phyloP scores from a whole-genome alignment of 2,113 vertebrate genomes.

The Dasyurus viverrinus region DNA sequence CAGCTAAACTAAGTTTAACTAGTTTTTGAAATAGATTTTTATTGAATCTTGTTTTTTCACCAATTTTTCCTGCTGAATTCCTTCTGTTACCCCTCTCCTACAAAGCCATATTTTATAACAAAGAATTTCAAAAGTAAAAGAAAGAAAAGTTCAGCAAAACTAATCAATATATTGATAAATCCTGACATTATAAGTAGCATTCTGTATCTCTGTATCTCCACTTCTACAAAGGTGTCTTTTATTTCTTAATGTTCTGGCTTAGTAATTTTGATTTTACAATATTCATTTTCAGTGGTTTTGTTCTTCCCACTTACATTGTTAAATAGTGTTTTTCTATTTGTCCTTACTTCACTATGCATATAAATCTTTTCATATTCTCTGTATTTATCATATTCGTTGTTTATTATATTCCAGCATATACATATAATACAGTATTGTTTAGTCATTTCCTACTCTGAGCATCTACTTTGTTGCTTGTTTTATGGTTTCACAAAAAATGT shows the following conservation, averaged over 20 bases:
- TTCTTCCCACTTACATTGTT: not conserved
- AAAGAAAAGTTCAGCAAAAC: not conserved
- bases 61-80: not conserved
- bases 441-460: not conserved
- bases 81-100: not conserved
- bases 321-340: not conserved
- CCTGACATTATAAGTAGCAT: not conserved
- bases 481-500: not conserved
- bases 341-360: not conserved
- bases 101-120: not conserved
- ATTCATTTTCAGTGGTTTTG: not conserved
- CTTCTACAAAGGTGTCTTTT: not conserved
- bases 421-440: not conserved
- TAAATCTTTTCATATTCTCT: not conserved
- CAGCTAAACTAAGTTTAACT: not conserved
- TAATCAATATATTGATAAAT: not conserved
- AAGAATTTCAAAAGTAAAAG: not conserved
- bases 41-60: not conserved
- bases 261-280: not conserved
- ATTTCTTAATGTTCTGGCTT: not conserved
- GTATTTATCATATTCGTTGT: not conserved
- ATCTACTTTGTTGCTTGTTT: not conserved
- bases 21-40: not conserved
- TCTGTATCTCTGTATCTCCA: not conserved
- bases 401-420: not conserved